These are phyloP conservation scores for Oxyura jamaicensis DNA, from an alignment of 2,113 vertebrate genomes.

Conservation along the genomic window DNA sequence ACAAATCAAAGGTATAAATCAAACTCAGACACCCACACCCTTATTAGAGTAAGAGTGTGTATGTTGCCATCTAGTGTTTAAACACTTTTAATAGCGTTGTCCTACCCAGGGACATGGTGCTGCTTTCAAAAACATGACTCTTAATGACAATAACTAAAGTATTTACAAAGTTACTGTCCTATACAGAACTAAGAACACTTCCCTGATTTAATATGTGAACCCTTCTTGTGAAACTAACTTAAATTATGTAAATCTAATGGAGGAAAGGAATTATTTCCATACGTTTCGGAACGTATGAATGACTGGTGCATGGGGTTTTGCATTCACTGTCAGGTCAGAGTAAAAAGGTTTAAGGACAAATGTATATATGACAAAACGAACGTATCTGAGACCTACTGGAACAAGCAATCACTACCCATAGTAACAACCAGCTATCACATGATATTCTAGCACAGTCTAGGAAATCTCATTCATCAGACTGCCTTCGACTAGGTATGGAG, in stretches of 20 bases:
- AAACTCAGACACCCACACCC: neutral
- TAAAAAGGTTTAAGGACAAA: neutral
- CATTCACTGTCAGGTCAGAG: neutral
- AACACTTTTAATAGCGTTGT: neutral
- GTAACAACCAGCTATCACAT: neutral
- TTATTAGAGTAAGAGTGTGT: neutral
- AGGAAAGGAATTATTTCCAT: neutral
- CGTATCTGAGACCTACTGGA: neutral
- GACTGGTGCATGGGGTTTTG: neutral
- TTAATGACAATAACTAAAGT: neutral
- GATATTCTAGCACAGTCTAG: neutral
- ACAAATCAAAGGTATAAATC: neutral
- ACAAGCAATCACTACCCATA: neutral
- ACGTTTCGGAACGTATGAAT: neutral
- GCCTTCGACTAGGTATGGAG: neutral
- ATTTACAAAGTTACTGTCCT: neutral
- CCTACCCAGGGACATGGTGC: neutral
- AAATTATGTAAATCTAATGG: neutral
- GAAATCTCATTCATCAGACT: neutral
- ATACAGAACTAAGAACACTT: neutral
- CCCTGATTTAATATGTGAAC: neutral
- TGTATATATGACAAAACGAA: neutral
- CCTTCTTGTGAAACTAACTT: neutral
- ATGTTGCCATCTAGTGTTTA: constrained; percentile 50
- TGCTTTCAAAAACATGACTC: neutral